phyloP scores from a whole-genome alignment of 2,113 vertebrate genomes.

The Chlamydotis undulata region DNA sequence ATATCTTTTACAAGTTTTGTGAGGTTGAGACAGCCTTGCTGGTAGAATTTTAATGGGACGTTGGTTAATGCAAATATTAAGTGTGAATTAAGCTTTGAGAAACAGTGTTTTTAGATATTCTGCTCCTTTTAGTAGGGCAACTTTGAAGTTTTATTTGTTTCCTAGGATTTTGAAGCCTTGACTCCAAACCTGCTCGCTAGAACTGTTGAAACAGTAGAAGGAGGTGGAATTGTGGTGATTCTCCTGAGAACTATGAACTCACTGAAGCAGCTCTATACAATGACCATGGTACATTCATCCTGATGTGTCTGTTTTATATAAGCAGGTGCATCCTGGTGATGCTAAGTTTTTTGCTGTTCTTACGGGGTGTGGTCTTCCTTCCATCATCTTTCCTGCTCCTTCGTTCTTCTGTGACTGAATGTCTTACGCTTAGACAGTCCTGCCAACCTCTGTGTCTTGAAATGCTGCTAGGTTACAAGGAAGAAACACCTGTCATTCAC shows the following conservation, averaged over 20 bases:
- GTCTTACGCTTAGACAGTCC: background rate
- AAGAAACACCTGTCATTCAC: background rate
- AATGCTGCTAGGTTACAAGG: background rate
- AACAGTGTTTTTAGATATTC: background rate
- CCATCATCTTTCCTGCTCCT: background rate
- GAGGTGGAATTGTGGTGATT: conserved; percentile 91
- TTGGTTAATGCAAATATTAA: background rate
- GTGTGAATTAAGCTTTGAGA: background rate
- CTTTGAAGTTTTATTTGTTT: background rate
- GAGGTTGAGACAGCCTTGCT: background rate
- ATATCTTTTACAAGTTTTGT: rapidly evolving
- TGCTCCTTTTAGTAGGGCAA: background rate
- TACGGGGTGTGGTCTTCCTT: background rate
- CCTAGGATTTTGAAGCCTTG: conserved; percentile 94
- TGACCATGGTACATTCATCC: conserved; percentile 87
- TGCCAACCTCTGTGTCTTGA: background rate
- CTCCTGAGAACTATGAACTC: conserved; percentile 94
- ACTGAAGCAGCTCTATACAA: conserved; percentile 94
- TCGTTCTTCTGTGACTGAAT: background rate
- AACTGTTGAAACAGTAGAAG: conserved; percentile 95
- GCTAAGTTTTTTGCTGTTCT: background rate
- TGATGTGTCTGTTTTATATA: rapidly evolving
- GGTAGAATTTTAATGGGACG: background rate
- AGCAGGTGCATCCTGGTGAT: background rate
- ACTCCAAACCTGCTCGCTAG: conserved; percentile 94